Evolutionary conservation across 2,888 invertebrate species (phyloP).

Genomic region (Philereme transversata): DNA sequence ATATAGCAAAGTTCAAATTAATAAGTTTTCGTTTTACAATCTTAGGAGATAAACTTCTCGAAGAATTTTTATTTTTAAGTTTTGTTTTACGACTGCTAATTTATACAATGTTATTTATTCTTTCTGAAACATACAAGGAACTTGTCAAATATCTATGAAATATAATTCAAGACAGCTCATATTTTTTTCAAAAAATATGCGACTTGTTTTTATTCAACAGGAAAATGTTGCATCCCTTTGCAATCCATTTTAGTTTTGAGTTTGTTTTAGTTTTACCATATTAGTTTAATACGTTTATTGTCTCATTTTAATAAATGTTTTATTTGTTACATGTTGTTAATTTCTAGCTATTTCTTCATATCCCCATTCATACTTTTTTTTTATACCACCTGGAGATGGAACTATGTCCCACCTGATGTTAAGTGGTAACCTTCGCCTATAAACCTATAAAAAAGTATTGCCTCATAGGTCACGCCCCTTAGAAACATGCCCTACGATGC

Average conservation of each 20-base stretch:
- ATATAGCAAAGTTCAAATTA: slow-evolving; percentile 19
- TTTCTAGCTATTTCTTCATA: slow-evolving; percentile 42
- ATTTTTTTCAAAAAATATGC: slow-evolving; percentile 5
- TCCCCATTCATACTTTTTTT: slow-evolving; percentile 26
- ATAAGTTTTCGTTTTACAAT: slow-evolving; percentile 29
- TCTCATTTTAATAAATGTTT: slow-evolving; percentile 56
- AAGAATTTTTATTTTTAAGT: slow-evolving; percentile 40
- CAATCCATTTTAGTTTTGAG: slow-evolving; percentile 40
- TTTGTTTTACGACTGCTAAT: slow-evolving; percentile 42
- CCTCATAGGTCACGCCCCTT: too few species aligned
- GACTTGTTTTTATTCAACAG: slow-evolving; percentile 8
- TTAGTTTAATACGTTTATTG: slow-evolving; percentile 59
- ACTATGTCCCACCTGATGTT: too few species aligned
- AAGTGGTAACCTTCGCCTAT: too few species aligned
- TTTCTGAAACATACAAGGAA: slow-evolving; percentile 9
- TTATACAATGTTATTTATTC: slow-evolving; percentile 29
- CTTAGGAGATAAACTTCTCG: slow-evolving; percentile 19
- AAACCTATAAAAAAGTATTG: too few species aligned
- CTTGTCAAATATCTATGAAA: slow-evolving; percentile 1
- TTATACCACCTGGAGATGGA: too few species aligned
- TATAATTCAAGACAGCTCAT: slow-evolving; percentile 15
- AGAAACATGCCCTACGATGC: too few species aligned
- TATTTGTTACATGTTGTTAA: slow-evolving; percentile 57
- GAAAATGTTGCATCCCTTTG: slow-evolving; percentile 25
- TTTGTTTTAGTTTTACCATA: slow-evolving; percentile 52